Evolutionary conservation across 2,888 invertebrate genomes (phyloP).

Genomic region (Epistrophe eligans): DNA sequence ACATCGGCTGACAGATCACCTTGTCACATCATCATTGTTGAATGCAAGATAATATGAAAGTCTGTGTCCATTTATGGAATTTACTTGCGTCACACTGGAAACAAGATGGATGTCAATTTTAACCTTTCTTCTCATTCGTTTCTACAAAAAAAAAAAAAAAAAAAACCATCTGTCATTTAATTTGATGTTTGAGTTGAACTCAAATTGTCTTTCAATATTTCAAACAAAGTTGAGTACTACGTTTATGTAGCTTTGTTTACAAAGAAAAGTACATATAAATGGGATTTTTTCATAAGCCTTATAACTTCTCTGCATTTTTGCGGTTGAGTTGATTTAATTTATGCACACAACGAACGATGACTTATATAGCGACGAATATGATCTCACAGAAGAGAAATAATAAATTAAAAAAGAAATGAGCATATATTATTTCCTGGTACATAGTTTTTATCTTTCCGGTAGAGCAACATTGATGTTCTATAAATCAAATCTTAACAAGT

Average conservation of each 20-base stretch:
- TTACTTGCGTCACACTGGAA: slow-evolving; percentile 24
- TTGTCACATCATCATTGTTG: slow-evolving; percentile 26
- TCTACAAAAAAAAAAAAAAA: neutral
- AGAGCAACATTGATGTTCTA: slow-evolving; percentile 9
- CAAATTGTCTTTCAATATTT: slow-evolving; percentile 12
- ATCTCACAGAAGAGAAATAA: slow-evolving; percentile 5
- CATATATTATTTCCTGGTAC: slow-evolving; percentile 14
- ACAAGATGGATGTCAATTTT: slow-evolving; percentile 20
- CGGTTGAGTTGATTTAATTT: slow-evolving; percentile 38
- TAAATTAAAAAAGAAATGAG: neutral
- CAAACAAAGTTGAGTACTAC: neutral
- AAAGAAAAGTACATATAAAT: neutral
- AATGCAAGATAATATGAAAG: slow-evolving; percentile 2
- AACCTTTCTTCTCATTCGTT: neutral
- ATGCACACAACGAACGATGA: slow-evolving; percentile 25
- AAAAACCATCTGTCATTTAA: slow-evolving; percentile 34
- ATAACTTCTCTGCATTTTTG: slow-evolving; percentile 48
- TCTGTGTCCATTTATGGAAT: slow-evolving; percentile 26
- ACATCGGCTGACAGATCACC: slow-evolving; percentile 50
- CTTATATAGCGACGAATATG: slow-evolving; percentile 15
- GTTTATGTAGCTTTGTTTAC: neutral
- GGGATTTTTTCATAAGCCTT: slow-evolving; percentile 12
- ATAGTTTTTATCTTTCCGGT: slow-evolving; percentile 9
- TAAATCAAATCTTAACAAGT: slow-evolving; percentile 26
- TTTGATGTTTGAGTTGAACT: slow-evolving; percentile 5